Evolutionary conservation across 2,113 vertebrate species (phyloP), one percentile per base, ranked within the genome.

Genomic region (Pungitius pungitius): DNA sequence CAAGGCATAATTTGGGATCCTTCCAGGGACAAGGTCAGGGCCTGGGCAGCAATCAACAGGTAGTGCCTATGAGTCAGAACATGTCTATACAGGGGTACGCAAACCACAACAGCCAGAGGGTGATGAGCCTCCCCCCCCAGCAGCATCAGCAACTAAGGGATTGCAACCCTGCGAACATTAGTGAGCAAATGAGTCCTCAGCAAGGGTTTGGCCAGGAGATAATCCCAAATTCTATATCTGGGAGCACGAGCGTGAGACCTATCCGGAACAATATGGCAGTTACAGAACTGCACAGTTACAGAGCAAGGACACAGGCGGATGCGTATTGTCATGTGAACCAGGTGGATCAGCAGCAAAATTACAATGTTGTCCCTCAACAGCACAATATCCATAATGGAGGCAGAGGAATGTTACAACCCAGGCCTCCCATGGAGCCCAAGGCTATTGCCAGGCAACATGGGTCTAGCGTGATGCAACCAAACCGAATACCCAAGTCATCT

Each of bases 1-100:
- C 97, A 86, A 96, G 96, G 80, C 94, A 96, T 33, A 95, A 93
- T 84, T 96, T 96, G 45, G 83, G 91, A 69, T 91, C 95, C 39
- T 95, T 95, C 76, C 94, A 95, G 75, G 91, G 89, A 63, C 95
- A 94, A 57, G 74, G 84, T 85, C 94, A 95, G 42, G 90, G 91
- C 73, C 94, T 93, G 58, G 75, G 78, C 42, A 76, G 82, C 70
- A 94, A 88, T 76, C 95, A 96, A 26, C 96, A 95, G 76, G 88
- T 94, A n/a, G 76, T 92, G 72, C 94, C 94, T 40, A 74, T 92
- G 43, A 94, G 87, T 22, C 94, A 96, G 0, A 95, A 92, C 24
- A 82, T 88, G 24, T 88, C 95, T 71, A 92, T 94, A 72, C 95
- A 95, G 64, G 92, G 91, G 0, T 90, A 88, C 17, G 76, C 74